phyloP scores from a whole-genome alignment of 1,140 invertebrate genomes.

The Chironomus tepperi region DNA sequence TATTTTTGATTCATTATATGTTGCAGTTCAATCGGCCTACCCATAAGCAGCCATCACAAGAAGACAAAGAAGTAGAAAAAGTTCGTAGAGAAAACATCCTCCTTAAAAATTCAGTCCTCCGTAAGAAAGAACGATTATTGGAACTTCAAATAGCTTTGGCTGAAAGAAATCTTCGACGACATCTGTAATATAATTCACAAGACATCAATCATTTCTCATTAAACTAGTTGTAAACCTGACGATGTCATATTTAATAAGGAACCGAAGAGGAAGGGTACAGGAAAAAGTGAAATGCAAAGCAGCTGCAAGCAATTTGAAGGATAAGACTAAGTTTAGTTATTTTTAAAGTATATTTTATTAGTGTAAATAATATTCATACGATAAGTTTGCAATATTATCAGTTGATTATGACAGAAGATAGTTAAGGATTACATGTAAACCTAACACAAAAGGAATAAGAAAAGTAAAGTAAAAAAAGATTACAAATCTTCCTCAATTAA shows the following conservation, averaged over 20 bases:
- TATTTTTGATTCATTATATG: not conserved
- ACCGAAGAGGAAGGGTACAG: too few species aligned
- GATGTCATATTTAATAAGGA: too few species aligned
- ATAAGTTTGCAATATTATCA: too few species aligned
- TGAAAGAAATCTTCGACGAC: not conserved
- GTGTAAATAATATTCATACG: too few species aligned
- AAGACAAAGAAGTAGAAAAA: not conserved
- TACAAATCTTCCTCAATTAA: not conserved
- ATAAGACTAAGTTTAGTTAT: too few species aligned
- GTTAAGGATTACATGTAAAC: not conserved
- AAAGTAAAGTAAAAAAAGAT: not conserved
- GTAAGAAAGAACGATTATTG: not conserved
- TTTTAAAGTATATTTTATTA: too few species aligned
- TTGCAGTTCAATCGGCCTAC: not conserved
- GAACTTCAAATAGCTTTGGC: not conserved
- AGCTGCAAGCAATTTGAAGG: too few species aligned
- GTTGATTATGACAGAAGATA: not conserved
- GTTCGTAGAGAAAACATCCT: not conserved
- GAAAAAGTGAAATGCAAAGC: too few species aligned
- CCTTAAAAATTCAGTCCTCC: not conserved
- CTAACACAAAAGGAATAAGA: not conserved
- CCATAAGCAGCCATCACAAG: not conserved
- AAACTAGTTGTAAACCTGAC: not conserved
- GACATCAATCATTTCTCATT: not conserved
- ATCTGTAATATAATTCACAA: not conserved